phyloP scores from a whole-genome alignment of 37 sponge, comb jelly and placozoan genomes.

The Oopsacas minuta region DNA sequence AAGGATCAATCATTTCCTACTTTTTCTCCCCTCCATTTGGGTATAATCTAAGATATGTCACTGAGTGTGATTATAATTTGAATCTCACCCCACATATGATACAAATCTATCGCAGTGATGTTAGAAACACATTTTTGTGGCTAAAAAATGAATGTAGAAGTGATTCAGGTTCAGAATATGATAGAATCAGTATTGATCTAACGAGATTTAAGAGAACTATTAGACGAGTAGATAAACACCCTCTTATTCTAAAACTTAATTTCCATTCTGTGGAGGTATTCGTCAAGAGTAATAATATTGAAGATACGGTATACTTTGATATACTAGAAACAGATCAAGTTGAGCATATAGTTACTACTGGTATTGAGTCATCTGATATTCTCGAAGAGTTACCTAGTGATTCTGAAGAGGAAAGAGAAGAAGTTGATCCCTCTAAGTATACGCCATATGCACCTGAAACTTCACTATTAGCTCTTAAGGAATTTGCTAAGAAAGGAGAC shows the following conservation, averaged over 20 bases:
- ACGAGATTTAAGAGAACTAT: conserved; percentile 25
- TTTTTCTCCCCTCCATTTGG: conserved; percentile 46
- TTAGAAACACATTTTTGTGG: conserved; percentile 35
- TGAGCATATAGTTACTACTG: background rate
- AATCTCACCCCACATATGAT: conserved; percentile 26
- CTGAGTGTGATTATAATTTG: conserved; percentile 30
- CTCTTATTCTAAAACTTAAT: conserved; percentile 31
- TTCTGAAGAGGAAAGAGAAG: background rate
- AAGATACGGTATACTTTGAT: conserved; percentile 35
- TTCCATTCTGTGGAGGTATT: conserved; percentile 40
- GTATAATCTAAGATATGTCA: conserved; percentile 14
- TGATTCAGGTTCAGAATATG: background rate
- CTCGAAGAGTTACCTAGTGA: conserved; percentile 34
- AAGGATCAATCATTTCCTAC: conserved; percentile 34
- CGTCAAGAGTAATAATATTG: conserved; percentile 23
- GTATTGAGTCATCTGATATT: background rate
- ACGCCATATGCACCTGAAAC: background rate
- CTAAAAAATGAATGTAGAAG: conserved; percentile 10
- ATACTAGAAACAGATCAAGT: conserved; percentile 21
- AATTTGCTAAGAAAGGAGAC: conserved; percentile 23
- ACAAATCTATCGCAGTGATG: conserved; percentile 42
- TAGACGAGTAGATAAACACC: conserved; percentile 20
- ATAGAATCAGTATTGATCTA: conserved; percentile 52
- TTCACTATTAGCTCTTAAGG: background rate
- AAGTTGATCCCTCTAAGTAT: background rate